Evolutionary conservation across 2,113 vertebrate species (phyloP).

Genomic region (Otocyon megalotis): DNA sequence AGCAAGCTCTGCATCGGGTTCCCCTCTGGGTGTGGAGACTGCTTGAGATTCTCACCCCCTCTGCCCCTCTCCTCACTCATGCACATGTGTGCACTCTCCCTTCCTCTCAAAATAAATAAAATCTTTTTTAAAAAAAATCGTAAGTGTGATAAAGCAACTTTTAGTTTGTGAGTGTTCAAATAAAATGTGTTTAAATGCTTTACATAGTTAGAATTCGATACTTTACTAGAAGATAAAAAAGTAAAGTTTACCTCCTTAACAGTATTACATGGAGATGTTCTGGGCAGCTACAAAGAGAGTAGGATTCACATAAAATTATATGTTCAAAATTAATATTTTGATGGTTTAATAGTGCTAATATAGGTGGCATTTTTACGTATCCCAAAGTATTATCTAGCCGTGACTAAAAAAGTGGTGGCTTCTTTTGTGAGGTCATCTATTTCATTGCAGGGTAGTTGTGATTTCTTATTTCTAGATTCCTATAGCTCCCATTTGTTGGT

Average conservation of each 20-base stretch:
- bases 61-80: not conserved
- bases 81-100: no score
- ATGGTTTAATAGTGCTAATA: not conserved
- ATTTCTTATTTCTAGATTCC: not conserved
- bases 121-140: not conserved
- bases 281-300: not conserved
- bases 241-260: not conserved
- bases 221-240: conserved; percentile 12
- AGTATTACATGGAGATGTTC: not conserved
- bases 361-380: not conserved
- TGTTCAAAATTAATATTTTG: not conserved
- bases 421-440: not conserved
- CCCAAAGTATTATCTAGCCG: not conserved
- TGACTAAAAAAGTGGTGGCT: not conserved
- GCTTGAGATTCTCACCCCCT: not conserved
- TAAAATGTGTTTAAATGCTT: not conserved
- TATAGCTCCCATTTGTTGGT: not conserved
- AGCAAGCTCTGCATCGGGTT: not conserved
- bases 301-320: not conserved
- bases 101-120: not conserved
- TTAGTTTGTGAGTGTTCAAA: not conserved
- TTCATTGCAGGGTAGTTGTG: not conserved
- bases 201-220: not conserved
- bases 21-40: not conserved
- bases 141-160: not conserved